Conservation (phyloP, 2,113 vertebrate genomes). For the Peromyscus leucopus region DNA sequence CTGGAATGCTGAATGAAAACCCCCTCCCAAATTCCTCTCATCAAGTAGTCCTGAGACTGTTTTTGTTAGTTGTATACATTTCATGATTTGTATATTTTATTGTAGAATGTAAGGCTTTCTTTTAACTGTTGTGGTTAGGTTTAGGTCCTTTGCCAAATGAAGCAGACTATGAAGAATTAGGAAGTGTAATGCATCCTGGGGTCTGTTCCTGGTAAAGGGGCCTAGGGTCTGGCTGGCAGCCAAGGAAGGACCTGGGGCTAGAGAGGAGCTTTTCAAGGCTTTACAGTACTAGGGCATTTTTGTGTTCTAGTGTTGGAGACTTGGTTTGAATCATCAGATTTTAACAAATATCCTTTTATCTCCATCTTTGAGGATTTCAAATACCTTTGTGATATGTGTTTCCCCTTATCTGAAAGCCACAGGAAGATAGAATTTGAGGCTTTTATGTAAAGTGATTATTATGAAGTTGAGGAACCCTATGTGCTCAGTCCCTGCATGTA, state of each 20-base stretch:
- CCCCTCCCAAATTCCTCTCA: constrained; percentile 85
- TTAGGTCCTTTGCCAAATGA: constrained; percentile 83
- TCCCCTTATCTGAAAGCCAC: background rate
- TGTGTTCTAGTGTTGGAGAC: constrained; percentile 1
- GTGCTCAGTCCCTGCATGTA: background rate
- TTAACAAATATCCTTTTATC: constrained; percentile 22
- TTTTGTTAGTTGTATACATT: constrained; percentile 89
- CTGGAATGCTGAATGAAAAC: constrained; percentile 86
- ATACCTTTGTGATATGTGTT: constrained; percentile 41
- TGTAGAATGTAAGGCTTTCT: constrained; percentile 82
- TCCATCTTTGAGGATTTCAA: constrained; percentile 20
- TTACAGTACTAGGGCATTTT: constrained; percentile 40
- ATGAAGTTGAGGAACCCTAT: background rate
- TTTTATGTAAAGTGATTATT: constrained; percentile 42
- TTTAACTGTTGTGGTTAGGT: constrained; percentile 85
- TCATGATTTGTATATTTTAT: constrained; percentile 88
- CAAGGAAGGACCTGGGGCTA: constrained; percentile 10
- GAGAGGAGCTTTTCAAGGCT: constrained; percentile 57
- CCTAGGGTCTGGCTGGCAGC: constrained; percentile 49
- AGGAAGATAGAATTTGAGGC: constrained; percentile 38
- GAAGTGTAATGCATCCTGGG: constrained; percentile 73
- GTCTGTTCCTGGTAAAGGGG: constrained; percentile 68
- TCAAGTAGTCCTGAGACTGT: constrained; percentile 85
- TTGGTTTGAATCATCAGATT: constrained; percentile 28
- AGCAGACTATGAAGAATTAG: constrained; percentile 83